A percentile compares a stretch with the other conserved stretches of the same genome.
Conservation (phyloP, 1,140 invertebrate species). For the Trypoxylus dichotomus region DNA sequence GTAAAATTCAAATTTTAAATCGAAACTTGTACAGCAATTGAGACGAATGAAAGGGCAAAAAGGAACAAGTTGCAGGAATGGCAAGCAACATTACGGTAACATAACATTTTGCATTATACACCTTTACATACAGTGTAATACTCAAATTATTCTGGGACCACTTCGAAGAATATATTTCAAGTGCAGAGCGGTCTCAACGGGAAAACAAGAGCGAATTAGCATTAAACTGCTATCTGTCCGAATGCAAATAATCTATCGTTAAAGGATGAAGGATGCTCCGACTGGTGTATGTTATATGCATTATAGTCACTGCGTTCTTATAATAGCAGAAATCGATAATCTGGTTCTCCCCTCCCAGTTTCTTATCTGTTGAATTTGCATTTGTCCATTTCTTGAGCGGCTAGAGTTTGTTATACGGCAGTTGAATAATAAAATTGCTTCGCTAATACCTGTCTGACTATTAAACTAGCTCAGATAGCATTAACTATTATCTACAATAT, state of each 20-base stretch:
- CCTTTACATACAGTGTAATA: too few relatives aligned
- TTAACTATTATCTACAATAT: too few relatives aligned
- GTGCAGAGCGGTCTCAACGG: not conserved
- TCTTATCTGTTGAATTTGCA: not conserved
- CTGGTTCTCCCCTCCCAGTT: not conserved
- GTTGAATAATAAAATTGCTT: too few relatives aligned
- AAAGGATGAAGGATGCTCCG: not conserved
- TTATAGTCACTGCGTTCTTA: not conserved
- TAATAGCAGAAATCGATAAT: conserved; percentile 14
- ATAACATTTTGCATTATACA: too few relatives aligned
- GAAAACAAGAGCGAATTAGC: not conserved
- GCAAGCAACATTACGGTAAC: too few relatives aligned
- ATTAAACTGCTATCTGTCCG: not conserved
- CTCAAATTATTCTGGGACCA: not conserved
- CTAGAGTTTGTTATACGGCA: not conserved
- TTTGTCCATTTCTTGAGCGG: not conserved
- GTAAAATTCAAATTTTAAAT: too few relatives aligned
- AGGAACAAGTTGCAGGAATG: too few relatives aligned
- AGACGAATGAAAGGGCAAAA: too few relatives aligned
- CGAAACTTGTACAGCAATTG: too few relatives aligned
- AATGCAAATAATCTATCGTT: conserved; percentile 9
- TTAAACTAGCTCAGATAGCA: too few relatives aligned
- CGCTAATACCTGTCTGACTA: too few relatives aligned
- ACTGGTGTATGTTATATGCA: not conserved
- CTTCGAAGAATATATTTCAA: not conserved